A percentile compares a stretch with the other conserved stretches of the same genome.
Conservation (phyloP, 2,113 vertebrate genomes). For the Thymallus thymallus region DNA sequence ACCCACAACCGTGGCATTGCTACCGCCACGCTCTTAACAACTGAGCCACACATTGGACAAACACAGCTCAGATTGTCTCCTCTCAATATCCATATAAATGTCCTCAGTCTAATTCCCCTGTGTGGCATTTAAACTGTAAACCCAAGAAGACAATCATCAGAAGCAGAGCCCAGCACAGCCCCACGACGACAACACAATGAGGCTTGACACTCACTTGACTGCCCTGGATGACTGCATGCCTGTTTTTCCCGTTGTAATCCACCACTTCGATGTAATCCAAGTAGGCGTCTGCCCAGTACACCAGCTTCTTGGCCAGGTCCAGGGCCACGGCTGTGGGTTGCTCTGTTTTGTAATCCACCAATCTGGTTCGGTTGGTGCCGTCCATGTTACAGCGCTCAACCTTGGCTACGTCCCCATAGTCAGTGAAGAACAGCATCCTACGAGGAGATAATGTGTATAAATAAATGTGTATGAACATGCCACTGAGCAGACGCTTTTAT, state of each 20-base stretch:
- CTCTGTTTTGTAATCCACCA: conserved; percentile 87
- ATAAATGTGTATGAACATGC: too few relatives aligned
- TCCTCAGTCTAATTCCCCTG: conserved; percentile 1
- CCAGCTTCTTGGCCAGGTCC: conserved; percentile 89
- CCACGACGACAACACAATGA: neutral
- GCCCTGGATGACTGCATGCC: conserved; percentile 84
- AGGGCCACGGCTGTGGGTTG: conserved; percentile 89
- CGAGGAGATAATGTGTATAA: conserved; percentile 50
- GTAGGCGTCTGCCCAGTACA: conserved; percentile 96
- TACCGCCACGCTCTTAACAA: too few relatives aligned
- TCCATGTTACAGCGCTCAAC: conserved; percentile 97
- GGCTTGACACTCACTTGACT: conserved; percentile 81
- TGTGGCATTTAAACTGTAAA: neutral
- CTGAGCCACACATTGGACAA: too few relatives aligned
- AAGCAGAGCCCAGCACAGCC: conserved; percentile 12
- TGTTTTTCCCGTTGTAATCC: conserved; percentile 90
- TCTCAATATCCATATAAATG: neutral
- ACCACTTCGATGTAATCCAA: conserved; percentile 92
- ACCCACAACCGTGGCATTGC: too few relatives aligned
- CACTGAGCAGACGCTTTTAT: neutral
- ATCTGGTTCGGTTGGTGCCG: conserved; percentile 87
- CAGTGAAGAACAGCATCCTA: conserved; percentile 98
- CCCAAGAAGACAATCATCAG: neutral
- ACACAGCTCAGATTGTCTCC: neutral
- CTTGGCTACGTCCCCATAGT: conserved; percentile 90